Percentiles rank a stretch among this genome's conserved stretches.
phyloP scores from a whole-genome alignment of 92 coral and sea anemone species.

The Actinostola sp. region DNA sequence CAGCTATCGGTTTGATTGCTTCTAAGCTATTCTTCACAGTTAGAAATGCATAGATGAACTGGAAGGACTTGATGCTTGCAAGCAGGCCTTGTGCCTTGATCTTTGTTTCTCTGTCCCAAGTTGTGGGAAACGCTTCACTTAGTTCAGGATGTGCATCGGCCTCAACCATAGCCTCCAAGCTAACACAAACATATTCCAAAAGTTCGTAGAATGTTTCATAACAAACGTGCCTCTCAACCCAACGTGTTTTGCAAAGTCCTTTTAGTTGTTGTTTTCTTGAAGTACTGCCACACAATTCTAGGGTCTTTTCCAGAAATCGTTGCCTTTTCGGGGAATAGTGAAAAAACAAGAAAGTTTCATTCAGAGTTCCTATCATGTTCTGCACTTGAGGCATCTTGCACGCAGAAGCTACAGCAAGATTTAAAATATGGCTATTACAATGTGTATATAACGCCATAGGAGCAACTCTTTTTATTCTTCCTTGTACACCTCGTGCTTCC shows the following conservation, averaged over 20 bases:
- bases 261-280: constrained; percentile 33
- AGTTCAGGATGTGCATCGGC: constrained; percentile 37
- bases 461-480: constrained; percentile 44
- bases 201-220: constrained; percentile 42
- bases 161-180: constrained; percentile 46
- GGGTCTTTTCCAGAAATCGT: constrained; percentile 47
- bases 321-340: constrained; percentile 46
- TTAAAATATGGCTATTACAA: constrained; percentile 53
- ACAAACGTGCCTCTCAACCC: constrained; percentile 50
- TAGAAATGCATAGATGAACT: constrained; percentile 33
- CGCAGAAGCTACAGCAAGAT: constrained; percentile 57
- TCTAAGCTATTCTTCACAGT: constrained; percentile 34
- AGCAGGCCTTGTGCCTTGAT: constrained; percentile 51
- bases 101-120: constrained; percentile 52
- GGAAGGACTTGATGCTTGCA: constrained; percentile 26
- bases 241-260: constrained; percentile 54
- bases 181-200: constrained; percentile 44
- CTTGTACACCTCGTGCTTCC: constrained; percentile 62
- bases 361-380: constrained; percentile 54
- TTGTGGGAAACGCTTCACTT: too few relatives aligned
- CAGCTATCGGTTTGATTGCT: constrained; percentile 42
- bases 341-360: constrained; percentile 54
- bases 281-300: constrained; percentile 44
- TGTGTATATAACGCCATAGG: constrained; percentile 55
- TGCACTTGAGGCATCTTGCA: constrained; percentile 41